A percentile compares a stretch with the other conserved stretches of the same genome.
These are phyloP conservation scores for Lota lota DNA, from an alignment of 2,113 vertebrate species.

Conservation along the genomic window DNA sequence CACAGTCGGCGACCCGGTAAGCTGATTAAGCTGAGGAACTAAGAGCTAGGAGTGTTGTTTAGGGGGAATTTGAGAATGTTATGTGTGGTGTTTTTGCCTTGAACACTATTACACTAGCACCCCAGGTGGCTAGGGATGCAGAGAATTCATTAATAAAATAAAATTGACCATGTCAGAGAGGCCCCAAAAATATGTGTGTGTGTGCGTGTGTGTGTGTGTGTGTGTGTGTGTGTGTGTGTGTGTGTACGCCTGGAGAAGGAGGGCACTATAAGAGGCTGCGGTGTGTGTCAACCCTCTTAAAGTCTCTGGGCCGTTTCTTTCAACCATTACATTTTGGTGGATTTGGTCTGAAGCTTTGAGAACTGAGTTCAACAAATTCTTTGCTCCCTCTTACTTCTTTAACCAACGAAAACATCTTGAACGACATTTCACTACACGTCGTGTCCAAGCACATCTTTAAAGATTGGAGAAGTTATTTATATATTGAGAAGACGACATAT, in stretches of 20 bases:
- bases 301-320: slow-evolving; percentile 39
- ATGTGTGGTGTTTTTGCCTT: neutral
- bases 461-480: too few species aligned
- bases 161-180: too few species aligned
- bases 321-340: slow-evolving; percentile 44
- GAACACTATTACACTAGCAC: neutral
- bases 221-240: slow-evolving; percentile 15
- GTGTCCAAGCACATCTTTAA: too few species aligned
- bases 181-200: neutral
- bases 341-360: slow-evolving; percentile 44
- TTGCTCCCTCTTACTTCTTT: too few species aligned
- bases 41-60: slow-evolving; percentile 35
- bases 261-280: slow-evolving; percentile 49
- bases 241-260: slow-evolving; percentile 27
- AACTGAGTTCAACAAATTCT: slow-evolving; percentile 2
- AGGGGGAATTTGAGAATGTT: neutral
- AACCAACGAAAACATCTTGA: too few species aligned
- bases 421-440: too few species aligned
- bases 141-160: too few species aligned
- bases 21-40: slow-evolving; percentile 67
- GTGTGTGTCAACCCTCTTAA: slow-evolving; percentile 63
- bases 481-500: too few species aligned
- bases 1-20: slow-evolving; percentile 58
- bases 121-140: too few species aligned
- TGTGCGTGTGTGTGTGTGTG: neutral